A percentile compares a stretch with the other conserved stretches of the same genome.
These are phyloP conservation scores for Habropoda laboriosa DNA, from an alignment of 1,140 invertebrate genomes.

Conservation along the genomic window DNA sequence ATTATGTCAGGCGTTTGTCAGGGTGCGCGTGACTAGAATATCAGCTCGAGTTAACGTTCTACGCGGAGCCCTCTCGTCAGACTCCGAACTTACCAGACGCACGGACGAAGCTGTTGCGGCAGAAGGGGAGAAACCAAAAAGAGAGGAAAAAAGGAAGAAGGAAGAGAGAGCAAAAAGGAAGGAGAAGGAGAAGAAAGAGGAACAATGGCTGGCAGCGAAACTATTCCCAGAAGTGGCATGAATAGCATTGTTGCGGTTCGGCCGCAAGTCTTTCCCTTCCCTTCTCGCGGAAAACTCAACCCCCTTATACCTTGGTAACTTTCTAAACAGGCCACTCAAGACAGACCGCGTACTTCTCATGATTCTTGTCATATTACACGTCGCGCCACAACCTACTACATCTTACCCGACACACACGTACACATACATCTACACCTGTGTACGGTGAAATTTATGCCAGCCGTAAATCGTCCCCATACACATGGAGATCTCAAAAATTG, in stretches of 20 bases:
- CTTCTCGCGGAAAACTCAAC: background rate
- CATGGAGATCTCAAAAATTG: slow-evolving; percentile 18
- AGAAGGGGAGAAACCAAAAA: background rate
- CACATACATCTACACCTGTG: background rate
- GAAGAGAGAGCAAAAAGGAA: too few species aligned
- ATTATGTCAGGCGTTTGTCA: slow-evolving; percentile 47
- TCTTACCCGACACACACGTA: too few species aligned
- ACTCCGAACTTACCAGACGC: background rate
- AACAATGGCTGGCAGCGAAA: slow-evolving; percentile 33
- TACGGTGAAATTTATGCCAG: slow-evolving; percentile 5
- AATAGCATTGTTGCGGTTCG: slow-evolving; percentile 47
- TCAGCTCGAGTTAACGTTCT: slow-evolving; percentile 1
- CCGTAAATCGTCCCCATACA: background rate
- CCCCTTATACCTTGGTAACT: background rate
- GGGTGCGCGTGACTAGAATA: slow-evolving; percentile 37
- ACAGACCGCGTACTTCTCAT: background rate
- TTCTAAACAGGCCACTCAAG: slow-evolving; percentile 31
- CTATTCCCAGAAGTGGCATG: slow-evolving; percentile 50
- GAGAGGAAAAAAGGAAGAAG: background rate
- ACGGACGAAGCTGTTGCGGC: too few species aligned
- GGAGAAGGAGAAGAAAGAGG: background rate
- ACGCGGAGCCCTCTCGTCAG: background rate
- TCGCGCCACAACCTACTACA: too few species aligned
- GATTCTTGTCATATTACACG: slow-evolving; percentile 33
- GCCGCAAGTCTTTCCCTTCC: slow-evolving; percentile 19